Evolutionary conservation across 2,888 invertebrate species (phyloP), one percentile per base, ranked within the genome.

Genomic region (Argynnis bischoffii): DNA sequence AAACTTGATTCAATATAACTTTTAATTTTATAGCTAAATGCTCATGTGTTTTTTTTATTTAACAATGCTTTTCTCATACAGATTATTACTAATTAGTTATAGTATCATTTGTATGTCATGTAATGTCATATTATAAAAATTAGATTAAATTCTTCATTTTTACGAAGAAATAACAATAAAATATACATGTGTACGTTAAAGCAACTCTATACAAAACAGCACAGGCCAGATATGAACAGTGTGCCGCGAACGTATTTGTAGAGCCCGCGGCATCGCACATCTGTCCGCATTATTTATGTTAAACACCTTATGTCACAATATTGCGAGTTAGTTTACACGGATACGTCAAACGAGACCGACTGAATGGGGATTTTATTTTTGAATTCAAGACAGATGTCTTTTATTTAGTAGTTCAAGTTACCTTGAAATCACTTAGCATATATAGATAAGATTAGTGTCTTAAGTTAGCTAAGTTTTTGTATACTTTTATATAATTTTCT

Each of bases 241-340:
- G 82, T 84, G 83, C 85, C 84, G 83, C 81, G 83, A 85, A 86
- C 86, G 88, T 90, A 90, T 91, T 90, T 90, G 90, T 84, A 78
- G 79, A 76, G 90, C 92, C 91, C 80, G 86, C 83, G 92, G 92
- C 92, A 76, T 74, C 83, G 84, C 92, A 86, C 92, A 92, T 91
- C 92, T 92, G 92, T 88, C 79, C 86, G 86, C 85, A 91, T 92
- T 92, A 92, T 92, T 92, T 92, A 92, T 92, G 92, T 91, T 92
- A 92, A 92, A 92, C 90, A 92, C 92, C 92, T 91, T 92, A 91
- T 92, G 92, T 91, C 92, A 90, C 90, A 90, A 92, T 92, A 92
- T 90, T 82, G 86, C 88, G 87, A 90, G 90, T 90, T 90, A 90
- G 88, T 78, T 71, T 85, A 86, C 81, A 78, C 48, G 59, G 26